phyloP scores from a whole-genome alignment of 35 echinoderm and acorn worm genomes.

The Diadema setosum region DNA sequence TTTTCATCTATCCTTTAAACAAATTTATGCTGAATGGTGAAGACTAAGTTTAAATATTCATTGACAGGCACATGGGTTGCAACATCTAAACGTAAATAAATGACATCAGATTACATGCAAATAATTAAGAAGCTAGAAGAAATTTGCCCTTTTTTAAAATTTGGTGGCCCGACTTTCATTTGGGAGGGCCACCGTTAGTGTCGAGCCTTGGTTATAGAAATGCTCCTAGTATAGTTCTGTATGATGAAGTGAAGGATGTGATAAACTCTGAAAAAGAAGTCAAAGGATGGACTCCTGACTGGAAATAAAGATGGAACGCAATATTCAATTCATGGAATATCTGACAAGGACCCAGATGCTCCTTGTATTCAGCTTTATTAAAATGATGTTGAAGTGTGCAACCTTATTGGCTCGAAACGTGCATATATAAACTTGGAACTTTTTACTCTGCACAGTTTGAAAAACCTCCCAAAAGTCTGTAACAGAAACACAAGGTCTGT shows the following conservation, averaged over 20 bases:
- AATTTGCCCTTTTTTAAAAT: no score
- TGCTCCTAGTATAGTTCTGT: no score
- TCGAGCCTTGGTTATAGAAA: no score
- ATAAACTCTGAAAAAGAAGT: neutral
- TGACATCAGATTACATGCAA: no score
- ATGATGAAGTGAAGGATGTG: neutral
- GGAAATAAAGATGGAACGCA: slow-evolving; percentile 36
- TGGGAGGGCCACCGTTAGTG: no score
- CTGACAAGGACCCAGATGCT: slow-evolving; percentile 20
- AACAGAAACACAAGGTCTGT: slow-evolving; percentile 3
- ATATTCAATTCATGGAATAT: neutral
- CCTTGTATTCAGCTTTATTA: slow-evolving; percentile 44
- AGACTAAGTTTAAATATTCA: no score
- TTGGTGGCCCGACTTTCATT: no score
- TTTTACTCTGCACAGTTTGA: slow-evolving; percentile 67
- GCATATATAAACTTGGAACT: slow-evolving; percentile 54
- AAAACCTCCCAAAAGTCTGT: slow-evolving; percentile 34
- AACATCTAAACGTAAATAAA: no score
- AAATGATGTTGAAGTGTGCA: slow-evolving; percentile 60
- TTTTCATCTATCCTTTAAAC: no score
- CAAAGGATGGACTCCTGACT: neutral
- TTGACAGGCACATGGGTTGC: no score
- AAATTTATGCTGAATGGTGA: no score
- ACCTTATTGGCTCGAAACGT: slow-evolving; percentile 41
- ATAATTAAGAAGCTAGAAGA: no score